A percentile compares a stretch with the other conserved stretches of the same genome.
Conservation (phyloP, 1,140 invertebrate species). For the Chlorops oryzae region DNA sequence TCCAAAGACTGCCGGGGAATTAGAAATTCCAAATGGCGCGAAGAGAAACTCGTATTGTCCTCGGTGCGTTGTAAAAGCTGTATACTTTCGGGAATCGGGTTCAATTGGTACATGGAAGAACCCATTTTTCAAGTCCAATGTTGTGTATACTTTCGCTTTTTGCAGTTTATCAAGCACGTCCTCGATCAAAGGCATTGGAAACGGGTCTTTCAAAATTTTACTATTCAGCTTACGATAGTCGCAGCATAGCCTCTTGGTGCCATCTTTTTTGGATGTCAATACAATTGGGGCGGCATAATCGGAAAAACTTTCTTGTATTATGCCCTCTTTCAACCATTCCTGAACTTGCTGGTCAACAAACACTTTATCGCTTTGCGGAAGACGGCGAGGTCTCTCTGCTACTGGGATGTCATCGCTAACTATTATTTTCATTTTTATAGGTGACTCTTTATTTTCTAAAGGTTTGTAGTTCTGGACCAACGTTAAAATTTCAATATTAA, state of each 20-base stretch:
- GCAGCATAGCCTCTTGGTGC: conserved; percentile 15
- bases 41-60: conserved; percentile 46
- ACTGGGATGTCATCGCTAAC: neutral
- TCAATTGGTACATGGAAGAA: conserved; percentile 40
- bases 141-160: conserved; percentile 35
- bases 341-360: conserved; percentile 9
- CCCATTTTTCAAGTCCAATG: no score
- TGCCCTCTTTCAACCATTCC: conserved; percentile 15
- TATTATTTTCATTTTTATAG: neutral
- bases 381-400: neutral
- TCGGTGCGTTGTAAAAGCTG: conserved; percentile 45
- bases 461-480: neutral
- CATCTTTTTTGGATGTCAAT: conserved; percentile 23
- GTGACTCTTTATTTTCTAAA: neutral
- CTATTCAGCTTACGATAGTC: conserved; percentile 23
- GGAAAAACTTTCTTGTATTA: conserved; percentile 24
- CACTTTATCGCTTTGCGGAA: neutral
- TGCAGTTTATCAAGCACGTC: conserved; percentile 45
- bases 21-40: conserved; percentile 49
- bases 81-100: conserved; percentile 33
- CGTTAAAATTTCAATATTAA: neutral
- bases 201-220: conserved; percentile 5
- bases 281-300: conserved; percentile 29
- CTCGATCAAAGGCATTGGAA: conserved; percentile 46
- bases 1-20: conserved; percentile 45